Percentiles rank a stretch among this genome's conserved stretches.
These are phyloP conservation scores for Gorsachius magnificus DNA, from an alignment of 2,797 vertebrate genomes.

Conservation along the genomic window DNA sequence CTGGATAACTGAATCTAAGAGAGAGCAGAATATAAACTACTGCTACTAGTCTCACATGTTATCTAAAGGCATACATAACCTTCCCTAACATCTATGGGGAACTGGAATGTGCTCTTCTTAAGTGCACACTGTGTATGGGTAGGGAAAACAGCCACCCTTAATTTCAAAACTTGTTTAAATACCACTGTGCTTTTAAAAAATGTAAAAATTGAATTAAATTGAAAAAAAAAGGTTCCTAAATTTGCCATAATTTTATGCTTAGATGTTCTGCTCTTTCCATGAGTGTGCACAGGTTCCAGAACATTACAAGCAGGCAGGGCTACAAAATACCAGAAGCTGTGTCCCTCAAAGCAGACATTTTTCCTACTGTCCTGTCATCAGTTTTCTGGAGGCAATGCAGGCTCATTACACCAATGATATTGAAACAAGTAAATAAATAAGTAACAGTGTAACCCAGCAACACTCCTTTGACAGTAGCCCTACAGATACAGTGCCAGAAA, in stretches of 20 bases:
- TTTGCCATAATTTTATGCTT: background rate
- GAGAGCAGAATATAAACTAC: background rate
- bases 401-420: background rate
- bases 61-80: background rate
- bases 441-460: background rate
- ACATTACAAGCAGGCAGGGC: background rate
- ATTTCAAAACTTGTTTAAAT: background rate
- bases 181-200: background rate
- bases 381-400: background rate
- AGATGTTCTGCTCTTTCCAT: background rate
- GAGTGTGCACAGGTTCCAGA: background rate
- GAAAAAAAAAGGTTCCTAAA: background rate
- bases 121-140: background rate
- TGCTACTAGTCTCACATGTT: background rate
- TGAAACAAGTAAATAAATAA: background rate
- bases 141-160: background rate
- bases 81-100: background rate
- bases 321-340: background rate
- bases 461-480: background rate
- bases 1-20: background rate
- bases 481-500: background rate
- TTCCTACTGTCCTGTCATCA: background rate
- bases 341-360: background rate
- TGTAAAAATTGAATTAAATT: background rate
- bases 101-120: background rate